Evolutionary conservation across 2,797 vertebrate species (phyloP).

Genomic region (Sebastes elongatus): DNA sequence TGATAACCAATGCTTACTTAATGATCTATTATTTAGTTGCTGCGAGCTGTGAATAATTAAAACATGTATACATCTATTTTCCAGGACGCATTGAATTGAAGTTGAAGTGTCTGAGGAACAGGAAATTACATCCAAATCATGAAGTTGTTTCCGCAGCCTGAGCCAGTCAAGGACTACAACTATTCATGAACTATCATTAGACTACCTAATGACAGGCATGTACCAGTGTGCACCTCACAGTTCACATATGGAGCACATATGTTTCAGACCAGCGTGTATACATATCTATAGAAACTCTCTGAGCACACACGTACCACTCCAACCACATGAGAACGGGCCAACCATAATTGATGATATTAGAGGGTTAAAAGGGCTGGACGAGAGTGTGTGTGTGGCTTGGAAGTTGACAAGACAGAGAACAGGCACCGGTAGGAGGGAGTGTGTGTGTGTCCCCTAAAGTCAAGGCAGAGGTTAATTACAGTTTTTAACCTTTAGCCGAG

Average conservation of each 20-base stretch:
- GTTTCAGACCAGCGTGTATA: not conserved
- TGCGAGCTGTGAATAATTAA: slow-evolving; percentile 15
- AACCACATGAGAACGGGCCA: slow-evolving; percentile 40
- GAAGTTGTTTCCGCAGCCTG: not conserved
- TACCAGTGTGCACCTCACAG: not conserved
- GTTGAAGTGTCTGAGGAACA: not conserved
- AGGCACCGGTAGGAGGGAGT: not conserved
- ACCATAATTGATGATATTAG: slow-evolving; percentile 12
- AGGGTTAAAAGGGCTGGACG: slow-evolving; percentile 1
- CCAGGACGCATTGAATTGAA: not conserved
- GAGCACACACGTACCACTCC: not conserved
- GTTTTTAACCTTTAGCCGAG: not conserved
- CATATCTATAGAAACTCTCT: not conserved
- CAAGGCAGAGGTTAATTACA: slow-evolving; percentile 6
- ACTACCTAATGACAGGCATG: slow-evolving; percentile 25
- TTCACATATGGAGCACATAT: slow-evolving; percentile 39
- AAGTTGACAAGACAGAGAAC: not conserved
- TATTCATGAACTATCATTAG: slow-evolving; percentile 24
- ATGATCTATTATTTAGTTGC: slow-evolving; percentile 27
- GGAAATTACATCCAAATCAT: not conserved
- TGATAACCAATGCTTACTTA: not conserved
- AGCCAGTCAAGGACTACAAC: not conserved
- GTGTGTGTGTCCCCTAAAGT: slow-evolving; percentile 4
- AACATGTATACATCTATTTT: not conserved
- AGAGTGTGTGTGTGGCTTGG: slow-evolving; percentile 14